Evolutionary conservation across 2,113 vertebrate species (phyloP).

Genomic region (Cichladusa arquata): DNA sequence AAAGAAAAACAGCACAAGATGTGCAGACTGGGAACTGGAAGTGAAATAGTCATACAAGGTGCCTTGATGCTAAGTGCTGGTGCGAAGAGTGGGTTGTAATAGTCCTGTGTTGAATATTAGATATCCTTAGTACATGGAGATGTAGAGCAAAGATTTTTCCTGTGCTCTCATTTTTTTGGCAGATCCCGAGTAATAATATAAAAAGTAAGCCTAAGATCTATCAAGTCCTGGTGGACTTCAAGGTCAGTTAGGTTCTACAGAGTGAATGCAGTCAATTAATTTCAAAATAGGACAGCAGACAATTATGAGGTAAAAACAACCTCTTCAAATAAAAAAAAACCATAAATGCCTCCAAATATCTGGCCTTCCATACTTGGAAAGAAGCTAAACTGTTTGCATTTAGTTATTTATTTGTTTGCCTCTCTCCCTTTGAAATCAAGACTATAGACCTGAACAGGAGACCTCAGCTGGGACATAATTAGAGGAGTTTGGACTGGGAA

Average conservation of each 20-base stretch:
- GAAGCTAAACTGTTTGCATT: not conserved
- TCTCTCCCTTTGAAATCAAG: not conserved
- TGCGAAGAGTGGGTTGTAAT: not conserved
- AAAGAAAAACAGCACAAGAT: not conserved
- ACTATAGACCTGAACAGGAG: constrained; percentile 10
- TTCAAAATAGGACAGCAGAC: not conserved
- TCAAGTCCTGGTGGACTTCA: not conserved
- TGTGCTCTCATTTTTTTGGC: not conserved
- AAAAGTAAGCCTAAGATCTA: not conserved
- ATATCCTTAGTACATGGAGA: not conserved
- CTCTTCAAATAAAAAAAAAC: not conserved
- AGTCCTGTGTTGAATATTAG: not conserved
- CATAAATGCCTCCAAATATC: not conserved
- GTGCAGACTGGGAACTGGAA: not conserved
- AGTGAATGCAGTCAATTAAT: not conserved
- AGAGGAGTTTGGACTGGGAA: constrained; percentile 53
- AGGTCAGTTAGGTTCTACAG: rapidly evolving
- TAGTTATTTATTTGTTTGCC: not conserved
- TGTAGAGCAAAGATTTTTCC: not conserved
- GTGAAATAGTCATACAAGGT: not conserved
- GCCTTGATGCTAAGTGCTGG: not conserved
- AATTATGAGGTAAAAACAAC: not conserved
- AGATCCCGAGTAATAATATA: not conserved
- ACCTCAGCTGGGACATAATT: constrained; percentile 71
- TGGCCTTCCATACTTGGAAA: not conserved